Evolutionary conservation across 2,888 invertebrate species (phyloP), one percentile per base, ranked within the genome.

Genomic region (Agonopterix subpropinquella): DNA sequence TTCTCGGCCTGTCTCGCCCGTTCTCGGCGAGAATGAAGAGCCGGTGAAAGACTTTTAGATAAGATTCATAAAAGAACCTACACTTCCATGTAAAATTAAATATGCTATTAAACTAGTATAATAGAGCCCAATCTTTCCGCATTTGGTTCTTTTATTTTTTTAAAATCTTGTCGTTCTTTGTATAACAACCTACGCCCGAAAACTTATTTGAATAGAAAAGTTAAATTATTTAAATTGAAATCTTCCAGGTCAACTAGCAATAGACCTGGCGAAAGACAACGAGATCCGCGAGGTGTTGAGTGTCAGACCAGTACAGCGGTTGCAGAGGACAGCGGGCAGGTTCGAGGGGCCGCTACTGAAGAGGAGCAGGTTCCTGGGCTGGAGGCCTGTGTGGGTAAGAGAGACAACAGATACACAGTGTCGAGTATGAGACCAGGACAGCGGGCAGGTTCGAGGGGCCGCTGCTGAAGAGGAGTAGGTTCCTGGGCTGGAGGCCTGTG

Each of bases 261-360:
- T 90, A 53, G 92, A 92, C 57, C 65, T 93, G 60, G 90, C 92
- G 0, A 82, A 85, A 48, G 91, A 91, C 58, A 70, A 80, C 13
- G 91, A 92, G 52, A 92, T 92, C 87, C 90, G 91, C 5, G 92
- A 92, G 61, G 88, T 93, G 9, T 69, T 93, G 7, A 90, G 86
- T 56, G 92, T 93, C 3, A 75, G 90, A 49, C 92, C 92, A 1
- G 90, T 92, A 45, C 89, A 90, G 64, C 80, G 90, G 56, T 65
- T 92, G 51, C 90, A 90, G 59, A 83, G 90, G 47, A 89, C 89
- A 0, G 92, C 90, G 0, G 82, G 85, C 5, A 62, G 92, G 48
- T 91, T 91, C 70, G 92, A 93, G 62, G 93, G 93, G 0, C 90
- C 90, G n/a, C 70, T 93, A 45, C 74, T 92, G 4, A 92, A 91